phyloP scores from a whole-genome alignment of 1,140 invertebrate species.

The Neomicropteryx cornuta region DNA sequence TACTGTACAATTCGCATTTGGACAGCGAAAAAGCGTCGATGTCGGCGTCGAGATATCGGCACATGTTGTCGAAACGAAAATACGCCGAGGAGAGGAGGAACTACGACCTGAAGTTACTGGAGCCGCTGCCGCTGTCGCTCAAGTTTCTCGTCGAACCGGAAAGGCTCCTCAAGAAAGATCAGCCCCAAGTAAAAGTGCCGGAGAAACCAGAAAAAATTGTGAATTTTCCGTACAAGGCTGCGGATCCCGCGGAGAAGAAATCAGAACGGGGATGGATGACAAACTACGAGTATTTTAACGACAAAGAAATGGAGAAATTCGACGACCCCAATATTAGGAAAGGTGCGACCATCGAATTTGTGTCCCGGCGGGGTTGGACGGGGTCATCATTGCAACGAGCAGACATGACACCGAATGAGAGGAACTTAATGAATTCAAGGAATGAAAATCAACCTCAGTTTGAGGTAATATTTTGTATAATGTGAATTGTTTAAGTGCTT shows the following conservation, averaged over 20 bases:
- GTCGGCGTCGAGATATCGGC: too few species aligned
- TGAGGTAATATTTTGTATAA: not conserved
- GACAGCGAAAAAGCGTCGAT: conserved; percentile 22
- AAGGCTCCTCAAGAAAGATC: conserved; percentile 1
- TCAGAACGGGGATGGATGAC: conserved; percentile 42
- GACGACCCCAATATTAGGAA: too few species aligned
- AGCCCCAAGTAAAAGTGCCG: conserved; percentile 12
- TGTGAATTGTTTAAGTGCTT: not conserved
- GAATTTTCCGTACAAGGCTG: not conserved
- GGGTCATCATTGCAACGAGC: too few species aligned
- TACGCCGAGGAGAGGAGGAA: conserved; percentile 13
- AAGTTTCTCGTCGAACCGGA: conserved; percentile 22
- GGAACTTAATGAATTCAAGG: conserved; percentile 1
- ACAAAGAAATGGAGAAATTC: conserved; percentile 22
- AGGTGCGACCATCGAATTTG: too few species aligned
- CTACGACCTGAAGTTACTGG: conserved; percentile 19
- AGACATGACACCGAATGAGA: conserved; percentile 3
- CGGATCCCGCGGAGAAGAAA: conserved; percentile 4
- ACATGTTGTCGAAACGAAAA: too few species aligned
- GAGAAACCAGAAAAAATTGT: conserved; percentile 5
- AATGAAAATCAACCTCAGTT: not conserved
- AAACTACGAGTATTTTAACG: conserved; percentile 50
- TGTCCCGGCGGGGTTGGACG: conserved; percentile 4
- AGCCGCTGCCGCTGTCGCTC: conserved; percentile 25
- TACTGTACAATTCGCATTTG: conserved; percentile 28